A percentile compares a stretch with the other conserved stretches of the same genome.
Conservation (phyloP, 2,888 invertebrate genomes). For the Parnassius mnemosyne region DNA sequence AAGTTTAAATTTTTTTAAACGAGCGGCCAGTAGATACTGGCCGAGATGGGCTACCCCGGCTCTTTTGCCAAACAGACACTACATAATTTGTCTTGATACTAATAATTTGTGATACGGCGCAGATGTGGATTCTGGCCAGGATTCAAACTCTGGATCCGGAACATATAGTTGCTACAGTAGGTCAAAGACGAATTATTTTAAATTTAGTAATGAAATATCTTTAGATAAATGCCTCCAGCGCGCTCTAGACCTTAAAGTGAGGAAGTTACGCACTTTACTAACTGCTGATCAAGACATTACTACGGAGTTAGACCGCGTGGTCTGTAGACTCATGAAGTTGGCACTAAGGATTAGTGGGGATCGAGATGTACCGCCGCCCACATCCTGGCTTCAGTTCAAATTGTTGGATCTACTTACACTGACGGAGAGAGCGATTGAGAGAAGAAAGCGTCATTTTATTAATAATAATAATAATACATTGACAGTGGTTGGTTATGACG, state of each 20-base stretch:
- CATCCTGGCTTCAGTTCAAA: slow-evolving; percentile 66
- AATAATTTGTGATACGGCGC: no score
- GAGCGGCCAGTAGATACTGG: no score
- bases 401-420: slow-evolving; percentile 62
- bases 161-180: no score
- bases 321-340: slow-evolving; percentile 64
- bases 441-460: slow-evolving; percentile 48
- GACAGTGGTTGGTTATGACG: slow-evolving; percentile 38
- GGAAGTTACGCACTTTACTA: slow-evolving; percentile 53
- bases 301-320: slow-evolving; percentile 57
- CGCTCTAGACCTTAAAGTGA: slow-evolving; percentile 61
- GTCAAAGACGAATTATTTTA: no score
- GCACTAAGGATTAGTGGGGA: slow-evolving; percentile 50
- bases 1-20: no score
- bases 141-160: no score
- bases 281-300: slow-evolving; percentile 61
- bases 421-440: slow-evolving; percentile 63
- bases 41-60: no score
- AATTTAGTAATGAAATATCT: slow-evolving; percentile 11
- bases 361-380: slow-evolving; percentile 46
- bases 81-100: no score
- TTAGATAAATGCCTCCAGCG: slow-evolving; percentile 57
- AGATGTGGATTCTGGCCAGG: no score
- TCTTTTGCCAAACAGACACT: no score
- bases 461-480: slow-evolving; percentile 45